phyloP scores from a whole-genome alignment of 2,888 invertebrate genomes.

The Acanthosepion pharaonis region DNA sequence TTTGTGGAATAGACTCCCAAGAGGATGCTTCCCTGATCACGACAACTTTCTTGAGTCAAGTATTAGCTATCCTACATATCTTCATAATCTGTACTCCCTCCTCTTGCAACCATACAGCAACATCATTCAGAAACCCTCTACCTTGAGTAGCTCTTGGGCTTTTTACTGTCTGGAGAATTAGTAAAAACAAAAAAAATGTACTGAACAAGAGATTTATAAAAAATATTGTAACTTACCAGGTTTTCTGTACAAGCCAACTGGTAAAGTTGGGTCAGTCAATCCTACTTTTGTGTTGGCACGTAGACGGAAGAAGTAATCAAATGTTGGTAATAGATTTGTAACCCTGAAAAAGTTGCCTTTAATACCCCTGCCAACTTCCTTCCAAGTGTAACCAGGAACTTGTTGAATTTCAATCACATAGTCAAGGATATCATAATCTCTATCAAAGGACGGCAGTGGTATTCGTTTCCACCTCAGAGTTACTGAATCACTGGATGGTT shows the following conservation, averaged over 20 bases:
- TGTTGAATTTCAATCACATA: conserved; percentile 66
- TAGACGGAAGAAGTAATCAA: conserved; percentile 95
- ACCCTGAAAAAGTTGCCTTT: conserved; percentile 45
- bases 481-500: conserved; percentile 62
- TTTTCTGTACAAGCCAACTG: conserved; percentile 62
- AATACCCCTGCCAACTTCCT: conserved; percentile 45
- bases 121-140: too few species aligned
- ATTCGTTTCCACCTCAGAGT: conserved; percentile 67
- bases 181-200: too few species aligned
- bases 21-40: too few species aligned
- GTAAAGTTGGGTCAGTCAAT: conserved; percentile 94
- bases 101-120: too few species aligned
- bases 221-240: conserved; percentile 56
- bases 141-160: too few species aligned
- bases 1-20: too few species aligned
- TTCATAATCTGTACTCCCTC: too few species aligned
- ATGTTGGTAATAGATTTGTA: conserved; percentile 58
- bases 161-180: too few species aligned
- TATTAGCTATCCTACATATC: too few species aligned
- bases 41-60: too few species aligned
- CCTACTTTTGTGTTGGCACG: conserved; percentile 97
- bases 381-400: conserved; percentile 63
- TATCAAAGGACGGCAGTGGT: conserved; percentile 61
- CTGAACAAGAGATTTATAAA: neutral
- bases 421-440: conserved; percentile 59